Percentiles rank a stretch among this genome's conserved stretches.
Conservation (phyloP, 2,888 invertebrate genomes). For the Coleophora deauratella region DNA sequence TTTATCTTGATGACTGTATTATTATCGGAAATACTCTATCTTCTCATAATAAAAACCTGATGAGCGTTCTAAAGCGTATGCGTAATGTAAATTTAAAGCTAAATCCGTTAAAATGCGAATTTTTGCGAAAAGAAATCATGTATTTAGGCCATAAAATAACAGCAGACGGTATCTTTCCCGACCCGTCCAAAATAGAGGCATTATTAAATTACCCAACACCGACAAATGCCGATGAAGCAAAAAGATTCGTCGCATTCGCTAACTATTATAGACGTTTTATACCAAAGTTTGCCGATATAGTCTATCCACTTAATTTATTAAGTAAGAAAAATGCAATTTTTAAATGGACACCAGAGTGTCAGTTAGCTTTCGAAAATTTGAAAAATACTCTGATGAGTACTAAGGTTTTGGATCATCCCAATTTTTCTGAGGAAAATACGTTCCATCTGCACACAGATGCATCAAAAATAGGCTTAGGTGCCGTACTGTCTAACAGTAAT, state of each 20-base stretch:
- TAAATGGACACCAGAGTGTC: slow-evolving; percentile 2
- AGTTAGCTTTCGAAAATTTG: slow-evolving; percentile 7
- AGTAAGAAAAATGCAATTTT: not conserved
- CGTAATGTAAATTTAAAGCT: slow-evolving; percentile 8
- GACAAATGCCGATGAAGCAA: slow-evolving; percentile 8
- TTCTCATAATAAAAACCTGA: slow-evolving; percentile 7
- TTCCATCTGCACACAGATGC: not conserved
- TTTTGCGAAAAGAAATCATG: slow-evolving; percentile 6
- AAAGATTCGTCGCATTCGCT: slow-evolving; percentile 4
- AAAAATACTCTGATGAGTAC: slow-evolving; percentile 2
- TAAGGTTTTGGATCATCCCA: slow-evolving; percentile 4
- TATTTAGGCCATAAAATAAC: slow-evolving; percentile 12
- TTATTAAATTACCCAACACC: slow-evolving; percentile 12
- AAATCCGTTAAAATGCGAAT: slow-evolving; percentile 10
- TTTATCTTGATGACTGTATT: slow-evolving; percentile 10
- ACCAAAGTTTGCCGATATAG: slow-evolving; percentile 4
- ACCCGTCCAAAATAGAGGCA: slow-evolving; percentile 7
- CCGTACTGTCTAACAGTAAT: not conserved
- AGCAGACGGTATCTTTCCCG: slow-evolving; percentile 7
- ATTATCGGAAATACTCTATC: slow-evolving; percentile 4
- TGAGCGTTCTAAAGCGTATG: slow-evolving; percentile 3
- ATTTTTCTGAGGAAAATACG: not conserved
- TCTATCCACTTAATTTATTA: slow-evolving; percentile 2
- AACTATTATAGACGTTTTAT: slow-evolving; percentile 8
- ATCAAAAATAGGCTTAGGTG: not conserved